Percentiles rank a stretch among this genome's conserved stretches.
These are phyloP conservation scores for Proales similis DNA, from an alignment of 1,140 invertebrate genomes.

Conservation along the genomic window DNA sequence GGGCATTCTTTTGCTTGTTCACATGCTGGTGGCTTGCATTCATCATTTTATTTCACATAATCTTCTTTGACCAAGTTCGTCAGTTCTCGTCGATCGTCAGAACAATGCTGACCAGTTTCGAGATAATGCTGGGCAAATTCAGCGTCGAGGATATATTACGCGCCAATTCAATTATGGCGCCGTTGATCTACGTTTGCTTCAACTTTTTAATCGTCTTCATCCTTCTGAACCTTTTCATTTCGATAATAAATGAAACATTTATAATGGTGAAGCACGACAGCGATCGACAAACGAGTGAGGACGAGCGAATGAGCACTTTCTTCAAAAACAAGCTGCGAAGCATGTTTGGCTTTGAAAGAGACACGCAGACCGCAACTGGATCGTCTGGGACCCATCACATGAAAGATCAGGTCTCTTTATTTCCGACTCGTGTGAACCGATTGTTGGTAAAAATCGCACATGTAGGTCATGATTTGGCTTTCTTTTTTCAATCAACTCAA, in stretches of 20 bases:
- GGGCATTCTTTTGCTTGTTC: constrained; percentile 52
- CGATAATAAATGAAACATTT: constrained; percentile 29
- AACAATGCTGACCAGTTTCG: constrained; percentile 29
- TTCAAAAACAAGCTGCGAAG: too few relatives aligned
- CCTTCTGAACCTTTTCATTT: constrained; percentile 27
- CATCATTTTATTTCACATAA: constrained; percentile 55
- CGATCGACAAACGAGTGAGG: background rate
- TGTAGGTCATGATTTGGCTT: too few relatives aligned
- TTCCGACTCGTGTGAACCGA: too few relatives aligned
- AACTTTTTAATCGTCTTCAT: constrained; percentile 27
- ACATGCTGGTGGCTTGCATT: constrained; percentile 51
- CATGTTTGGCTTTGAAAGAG: too few relatives aligned
- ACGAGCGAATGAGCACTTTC: constrained; percentile 2
- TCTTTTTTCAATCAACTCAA: too few relatives aligned
- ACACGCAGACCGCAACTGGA: too few relatives aligned
- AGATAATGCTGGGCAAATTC: constrained; percentile 38
- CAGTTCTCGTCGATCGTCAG: constrained; percentile 8
- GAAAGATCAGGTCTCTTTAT: too few relatives aligned
- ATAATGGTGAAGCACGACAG: constrained; percentile 21
- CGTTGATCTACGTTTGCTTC: constrained; percentile 1
- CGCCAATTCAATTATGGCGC: background rate
- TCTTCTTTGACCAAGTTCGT: constrained; percentile 45
- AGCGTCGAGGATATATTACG: constrained; percentile 23
- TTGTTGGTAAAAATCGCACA: too few relatives aligned
- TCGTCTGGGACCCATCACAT: too few relatives aligned